Evolutionary conservation across 2,797 vertebrate species (phyloP).

Genomic region (Siniperca obscura): DNA sequence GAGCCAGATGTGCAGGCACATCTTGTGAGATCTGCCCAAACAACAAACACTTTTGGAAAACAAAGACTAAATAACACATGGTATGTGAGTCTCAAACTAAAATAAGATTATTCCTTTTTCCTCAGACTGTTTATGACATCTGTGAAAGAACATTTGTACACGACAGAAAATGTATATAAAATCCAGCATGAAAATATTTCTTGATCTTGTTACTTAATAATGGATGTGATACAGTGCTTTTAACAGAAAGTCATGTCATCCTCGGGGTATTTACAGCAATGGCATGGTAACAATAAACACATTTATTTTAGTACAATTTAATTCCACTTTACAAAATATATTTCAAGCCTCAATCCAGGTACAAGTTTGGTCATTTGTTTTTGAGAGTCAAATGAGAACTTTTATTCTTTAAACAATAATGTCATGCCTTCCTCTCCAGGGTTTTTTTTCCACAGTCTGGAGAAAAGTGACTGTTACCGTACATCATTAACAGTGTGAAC

Average conservation of each 20-base stretch:
- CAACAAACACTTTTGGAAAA: constrained; percentile 55
- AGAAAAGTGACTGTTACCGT: constrained; percentile 33
- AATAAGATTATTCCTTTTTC: constrained; percentile 28
- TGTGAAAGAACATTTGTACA: constrained; percentile 22
- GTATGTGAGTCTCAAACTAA: constrained; percentile 44
- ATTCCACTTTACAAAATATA: constrained; percentile 23
- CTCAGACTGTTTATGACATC: constrained; percentile 37
- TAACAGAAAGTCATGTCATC: neutral
- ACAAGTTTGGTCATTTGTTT: constrained; percentile 26
- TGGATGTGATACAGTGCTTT: neutral
- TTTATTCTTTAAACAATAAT: constrained; percentile 32
- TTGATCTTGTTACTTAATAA: constrained; percentile 17
- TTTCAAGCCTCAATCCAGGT: constrained; percentile 12
- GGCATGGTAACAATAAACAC: constrained; percentile 31
- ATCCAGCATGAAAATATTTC: constrained; percentile 24
- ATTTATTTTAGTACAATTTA: constrained; percentile 25
- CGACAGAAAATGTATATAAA: constrained; percentile 37
- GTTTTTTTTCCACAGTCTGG: constrained; percentile 11
- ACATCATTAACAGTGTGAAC: constrained; percentile 33
- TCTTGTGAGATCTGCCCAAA: constrained; percentile 46
- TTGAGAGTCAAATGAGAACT: constrained; percentile 38
- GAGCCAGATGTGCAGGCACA: constrained; percentile 67
- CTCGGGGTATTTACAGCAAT: constrained; percentile 21
- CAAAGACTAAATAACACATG: constrained; percentile 52
- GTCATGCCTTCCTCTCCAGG: neutral